These are phyloP conservation scores for Dendropsophus ebraccatus DNA, from an alignment of 2,113 vertebrate species.

Conservation along the genomic window DNA sequence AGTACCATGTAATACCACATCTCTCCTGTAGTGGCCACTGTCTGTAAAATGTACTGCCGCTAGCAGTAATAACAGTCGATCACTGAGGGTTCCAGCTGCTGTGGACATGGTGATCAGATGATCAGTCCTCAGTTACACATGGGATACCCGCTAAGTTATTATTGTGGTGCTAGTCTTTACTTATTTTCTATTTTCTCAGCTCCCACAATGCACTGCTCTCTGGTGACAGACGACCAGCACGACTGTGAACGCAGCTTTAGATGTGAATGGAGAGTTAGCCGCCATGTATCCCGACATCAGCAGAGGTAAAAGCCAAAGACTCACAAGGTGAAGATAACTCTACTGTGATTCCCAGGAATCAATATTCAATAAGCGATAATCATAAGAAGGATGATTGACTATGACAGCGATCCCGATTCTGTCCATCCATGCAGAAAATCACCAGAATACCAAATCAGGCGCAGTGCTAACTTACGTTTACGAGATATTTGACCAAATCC, in stretches of 20 bases:
- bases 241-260: background rate
- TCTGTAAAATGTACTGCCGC: background rate
- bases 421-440: background rate
- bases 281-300: background rate
- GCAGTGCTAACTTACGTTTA: constrained; percentile 88
- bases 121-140: too few relatives aligned
- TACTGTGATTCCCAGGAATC: background rate
- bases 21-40: constrained; percentile 11
- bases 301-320: too few relatives aligned
- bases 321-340: too few relatives aligned
- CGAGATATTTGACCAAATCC: constrained; percentile 89
- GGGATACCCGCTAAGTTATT: too few relatives aligned
- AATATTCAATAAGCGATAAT: background rate
- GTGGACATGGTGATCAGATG: too few relatives aligned
- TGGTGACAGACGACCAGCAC: background rate
- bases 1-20: background rate
- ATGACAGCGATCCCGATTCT: background rate
- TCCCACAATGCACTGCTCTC: background rate
- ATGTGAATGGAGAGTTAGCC: background rate
- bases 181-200: too few relatives aligned
- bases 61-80: too few relatives aligned
- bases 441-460: background rate
- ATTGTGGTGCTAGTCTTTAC: too few relatives aligned
- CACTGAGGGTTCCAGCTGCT: too few relatives aligned
- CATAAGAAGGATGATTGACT: background rate